Base-by-base conservation (phyloP, 2,113 vertebrate species). In the Phrynocephalus versicolor region DNA sequence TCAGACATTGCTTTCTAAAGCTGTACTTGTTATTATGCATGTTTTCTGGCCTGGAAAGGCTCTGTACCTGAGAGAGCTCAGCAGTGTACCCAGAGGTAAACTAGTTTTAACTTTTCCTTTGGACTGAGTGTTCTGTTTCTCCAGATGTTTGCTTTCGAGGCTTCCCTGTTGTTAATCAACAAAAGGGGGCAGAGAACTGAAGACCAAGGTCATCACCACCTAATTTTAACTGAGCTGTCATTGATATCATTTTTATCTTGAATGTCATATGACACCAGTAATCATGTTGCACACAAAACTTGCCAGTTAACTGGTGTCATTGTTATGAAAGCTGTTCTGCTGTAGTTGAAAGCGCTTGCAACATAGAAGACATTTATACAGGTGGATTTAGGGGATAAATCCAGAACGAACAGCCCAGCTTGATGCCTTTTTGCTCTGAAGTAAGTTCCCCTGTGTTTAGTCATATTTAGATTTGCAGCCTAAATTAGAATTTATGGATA, bases 221-320 rank as follows among this genome's bases (percentile, higher is more conserved):
- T 78, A 91, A 62, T 90, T 91, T 86, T 18, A 33, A 45, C 76
- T 0, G 64, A 19, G 41, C 19, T 35, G 82, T 8, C 3, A 72
- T 89, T 2, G 71, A 92, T 89, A 79, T 91, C 86, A 0, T 76
- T 84, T 92, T 89, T 82, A 88, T 55, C 0, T 0, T 2, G 81
- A 0, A 45, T 45, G 57, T 89, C 72, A 0, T 81, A 85, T 88
- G 85, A 85, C 86, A 91, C 1, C 64, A 58, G 2, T 71, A 41
- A 84, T 90, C 77, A 3, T 83, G 78, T 93, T 88, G 84, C 90
- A 57, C 65, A 33, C 62, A 76, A 2, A 45, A 85, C 70, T 1
- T 2, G 60, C 71, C 84, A 18, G 55, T 64, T 85, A 71, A 86
- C 69, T 83, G 90, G 30, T 14, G 70, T 76, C 77, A 71, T 6